phyloP scores from a whole-genome alignment of 2,888 invertebrate genomes.

The Mythimna loreyi region DNA sequence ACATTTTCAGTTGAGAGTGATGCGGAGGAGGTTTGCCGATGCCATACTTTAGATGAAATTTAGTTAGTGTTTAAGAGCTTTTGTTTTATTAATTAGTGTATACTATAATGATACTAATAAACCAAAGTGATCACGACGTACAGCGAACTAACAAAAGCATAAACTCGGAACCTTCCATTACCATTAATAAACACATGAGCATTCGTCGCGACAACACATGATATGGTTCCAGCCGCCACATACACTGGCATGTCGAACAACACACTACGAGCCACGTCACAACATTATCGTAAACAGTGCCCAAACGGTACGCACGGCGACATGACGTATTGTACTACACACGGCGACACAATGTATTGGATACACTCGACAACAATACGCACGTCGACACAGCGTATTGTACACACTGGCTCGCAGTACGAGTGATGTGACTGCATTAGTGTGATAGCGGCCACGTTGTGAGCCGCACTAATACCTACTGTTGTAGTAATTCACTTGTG shows the following conservation, averaged over 20 bases:
- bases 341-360: no score
- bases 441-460: constrained; percentile 25
- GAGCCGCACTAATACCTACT: constrained; percentile 32
- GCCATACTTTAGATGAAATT: no score
- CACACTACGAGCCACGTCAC: neutral
- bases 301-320: neutral
- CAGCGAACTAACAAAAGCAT: neutral
- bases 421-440: constrained; percentile 18
- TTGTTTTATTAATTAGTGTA: no score
- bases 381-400: neutral
- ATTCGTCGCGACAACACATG: neutral
- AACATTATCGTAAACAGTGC: neutral
- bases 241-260: neutral
- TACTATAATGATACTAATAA: neutral
- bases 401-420: neutral
- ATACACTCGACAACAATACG: neutral
- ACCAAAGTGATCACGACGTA: neutral
- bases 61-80: no score
- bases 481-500: constrained; percentile 23
- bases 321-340: neutral
- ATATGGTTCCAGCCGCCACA: neutral
- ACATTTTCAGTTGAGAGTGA: no score
- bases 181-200: neutral
- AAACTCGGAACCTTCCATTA: neutral
- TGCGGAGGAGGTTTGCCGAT: no score